Evolutionary conservation across 2,888 invertebrate species (phyloP), one percentile per base, ranked within the genome.

Genomic region (Dolichopus griseipennis): DNA sequence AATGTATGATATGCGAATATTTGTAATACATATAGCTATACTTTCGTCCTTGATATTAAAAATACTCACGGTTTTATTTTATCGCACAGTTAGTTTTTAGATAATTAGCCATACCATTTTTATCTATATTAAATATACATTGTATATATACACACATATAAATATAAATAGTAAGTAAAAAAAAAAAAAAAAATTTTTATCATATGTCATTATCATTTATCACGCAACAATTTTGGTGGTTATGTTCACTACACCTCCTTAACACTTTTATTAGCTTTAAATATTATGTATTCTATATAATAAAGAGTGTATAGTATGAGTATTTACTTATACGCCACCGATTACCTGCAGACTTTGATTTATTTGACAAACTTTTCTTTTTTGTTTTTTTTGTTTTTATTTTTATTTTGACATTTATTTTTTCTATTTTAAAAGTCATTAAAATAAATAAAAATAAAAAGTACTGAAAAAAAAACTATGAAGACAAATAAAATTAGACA

Each of bases 141-240:
- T 52, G n/a, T 12, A 52, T n/a, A n/a, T 52, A 52, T 15, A 52
- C 1, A 52, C 2, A 52, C 18, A 52, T 18, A 15, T 15, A 52
- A 12, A 15, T 18, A 52, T 18, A 52, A 52, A 52, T 18, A 18
- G 18, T 18, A 52, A 52, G 18, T 18, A 52, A 52, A 52, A 18
- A 52, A 52, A 18, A 18, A 12, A 52, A 52, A 52, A 52, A 52
- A 2, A 52, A 52, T 4, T n/a, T 52, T 12, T 52, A 9, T 12
- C 15, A 52, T 15, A 52, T 2, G 1, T 18, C 52, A 52, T 52
- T 52, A 52, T 52, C 52, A 9, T 52, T 52, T 52, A 52, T 18
- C 52, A 52, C 52, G 52, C 52, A 52, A 52, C 52, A 52, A 52
- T 52, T 52, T 52, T 6, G 52, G 52, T 52, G 52, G 52, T 52